These are phyloP conservation scores for Cyanocitta stelleri DNA, from an alignment of 2,113 vertebrate genomes.

Conservation along the genomic window DNA sequence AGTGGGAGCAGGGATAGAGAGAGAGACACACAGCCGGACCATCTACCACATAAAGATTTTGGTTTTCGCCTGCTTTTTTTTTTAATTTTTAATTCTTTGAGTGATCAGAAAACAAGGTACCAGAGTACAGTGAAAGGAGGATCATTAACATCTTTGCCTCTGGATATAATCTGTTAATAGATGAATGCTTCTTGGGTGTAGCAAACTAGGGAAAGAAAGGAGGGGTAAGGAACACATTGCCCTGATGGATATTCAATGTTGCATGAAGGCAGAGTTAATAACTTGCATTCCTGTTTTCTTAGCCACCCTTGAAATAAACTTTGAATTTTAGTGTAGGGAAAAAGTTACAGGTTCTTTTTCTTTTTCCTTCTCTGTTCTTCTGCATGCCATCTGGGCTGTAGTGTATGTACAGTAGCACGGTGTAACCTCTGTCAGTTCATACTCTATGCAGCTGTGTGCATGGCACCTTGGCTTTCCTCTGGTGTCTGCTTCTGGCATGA, in stretches of 20 bases:
- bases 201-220: background rate
- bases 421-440: background rate
- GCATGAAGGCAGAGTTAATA: background rate
- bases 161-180: background rate
- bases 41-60: background rate
- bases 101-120: background rate
- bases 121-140: background rate
- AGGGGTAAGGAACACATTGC: background rate
- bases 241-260: background rate
- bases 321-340: background rate
- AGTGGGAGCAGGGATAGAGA: background rate
- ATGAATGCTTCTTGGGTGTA: background rate
- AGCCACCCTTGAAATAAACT: background rate
- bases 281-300: background rate
- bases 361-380: background rate
- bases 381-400: background rate
- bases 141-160: background rate
- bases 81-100: background rate
- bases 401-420: background rate
- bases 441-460: background rate
- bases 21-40: background rate
- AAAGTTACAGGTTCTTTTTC: background rate
- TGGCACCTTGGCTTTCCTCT: background rate
- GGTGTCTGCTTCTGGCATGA: background rate
- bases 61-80: accelerated